A percentile compares a stretch with the other conserved stretches of the same genome.
phyloP scores from a whole-genome alignment of 1,140 invertebrate genomes.

The Lysiphlebus fabarum region DNA sequence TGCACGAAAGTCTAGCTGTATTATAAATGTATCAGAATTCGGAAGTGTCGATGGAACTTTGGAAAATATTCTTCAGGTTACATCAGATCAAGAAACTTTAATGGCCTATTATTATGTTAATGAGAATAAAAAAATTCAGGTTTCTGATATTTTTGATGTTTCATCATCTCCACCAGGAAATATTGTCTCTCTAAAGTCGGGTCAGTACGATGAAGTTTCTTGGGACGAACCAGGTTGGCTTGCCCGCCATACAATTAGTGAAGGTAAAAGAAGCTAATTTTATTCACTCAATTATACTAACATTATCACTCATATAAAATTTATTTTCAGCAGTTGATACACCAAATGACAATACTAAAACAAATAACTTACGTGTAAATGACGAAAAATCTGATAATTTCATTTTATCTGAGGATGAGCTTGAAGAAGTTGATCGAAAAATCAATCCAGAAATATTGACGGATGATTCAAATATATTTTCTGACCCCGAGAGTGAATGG shows the following conservation, averaged over 20 bases:
- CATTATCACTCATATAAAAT: too few species aligned
- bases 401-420: too few species aligned
- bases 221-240: constrained; percentile 54
- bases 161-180: constrained; percentile 54
- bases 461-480: constrained; percentile 57
- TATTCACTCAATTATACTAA: too few species aligned
- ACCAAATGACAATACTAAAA: too few species aligned
- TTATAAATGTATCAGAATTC: constrained; percentile 53
- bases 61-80: constrained; percentile 78
- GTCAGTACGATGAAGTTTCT: constrained; percentile 52
- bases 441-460: constrained; percentile 46
- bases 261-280: constrained; percentile 33
- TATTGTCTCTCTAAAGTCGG: background rate
- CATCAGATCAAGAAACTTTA: constrained; percentile 79
- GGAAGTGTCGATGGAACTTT: constrained; percentile 70
- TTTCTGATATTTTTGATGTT: constrained; percentile 85
- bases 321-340: too few species aligned
- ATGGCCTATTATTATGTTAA: constrained; percentile 89
- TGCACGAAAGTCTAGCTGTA: constrained; percentile 48
- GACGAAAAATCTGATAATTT: too few species aligned
- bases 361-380: too few species aligned
- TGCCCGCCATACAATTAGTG: constrained; percentile 40
- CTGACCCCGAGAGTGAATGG: constrained; percentile 63
- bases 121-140: constrained; percentile 79
- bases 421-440: constrained; percentile 28